Percentiles rank a stretch among this genome's conserved stretches.
Evolutionary conservation across 1,140 invertebrate genomes (phyloP).

Genomic region (Scaptomyza montana): DNA sequence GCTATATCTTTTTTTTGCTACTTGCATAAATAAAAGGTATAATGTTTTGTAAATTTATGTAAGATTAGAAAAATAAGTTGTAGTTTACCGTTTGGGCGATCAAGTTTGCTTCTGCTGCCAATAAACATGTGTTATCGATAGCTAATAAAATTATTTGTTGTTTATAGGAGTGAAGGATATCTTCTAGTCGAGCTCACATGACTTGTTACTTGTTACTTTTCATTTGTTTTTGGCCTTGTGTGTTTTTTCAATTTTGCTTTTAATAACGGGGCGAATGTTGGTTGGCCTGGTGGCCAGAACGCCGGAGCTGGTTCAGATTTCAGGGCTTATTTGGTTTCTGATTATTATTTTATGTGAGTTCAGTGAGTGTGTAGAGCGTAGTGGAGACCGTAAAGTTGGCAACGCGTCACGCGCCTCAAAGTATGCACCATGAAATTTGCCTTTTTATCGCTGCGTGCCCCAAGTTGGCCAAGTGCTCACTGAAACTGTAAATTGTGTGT

Average conservation of each 20-base stretch:
- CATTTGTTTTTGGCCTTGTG: constrained; percentile 33
- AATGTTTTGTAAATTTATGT: too few species aligned
- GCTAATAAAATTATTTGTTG: too few species aligned
- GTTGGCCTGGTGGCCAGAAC: background rate
- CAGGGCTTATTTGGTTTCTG: constrained; percentile 78
- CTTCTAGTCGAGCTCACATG: background rate
- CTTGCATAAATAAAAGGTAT: too few species aligned
- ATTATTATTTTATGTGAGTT: constrained; percentile 75
- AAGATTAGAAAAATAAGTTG: too few species aligned
- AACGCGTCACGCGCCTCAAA: constrained; percentile 71
- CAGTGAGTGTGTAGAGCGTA: constrained; percentile 5
- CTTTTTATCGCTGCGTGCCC: constrained; percentile 66
- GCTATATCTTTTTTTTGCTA: too few species aligned
- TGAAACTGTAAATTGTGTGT: constrained; percentile 22
- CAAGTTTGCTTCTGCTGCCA: too few species aligned
- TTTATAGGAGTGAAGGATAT: too few species aligned
- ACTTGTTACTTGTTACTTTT: constrained; percentile 6
- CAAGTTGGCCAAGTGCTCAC: constrained; percentile 27
- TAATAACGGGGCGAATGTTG: constrained; percentile 56
- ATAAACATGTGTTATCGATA: too few species aligned
- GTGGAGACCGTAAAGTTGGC: constrained; percentile 34
- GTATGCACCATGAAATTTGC: constrained; percentile 77
- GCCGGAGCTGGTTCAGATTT: constrained; percentile 66
- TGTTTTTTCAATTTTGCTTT: constrained; percentile 68
- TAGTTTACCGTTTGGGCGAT: background rate